Evolutionary conservation across 2,113 vertebrate genomes (phyloP).

Genomic region (Centropristis striata): DNA sequence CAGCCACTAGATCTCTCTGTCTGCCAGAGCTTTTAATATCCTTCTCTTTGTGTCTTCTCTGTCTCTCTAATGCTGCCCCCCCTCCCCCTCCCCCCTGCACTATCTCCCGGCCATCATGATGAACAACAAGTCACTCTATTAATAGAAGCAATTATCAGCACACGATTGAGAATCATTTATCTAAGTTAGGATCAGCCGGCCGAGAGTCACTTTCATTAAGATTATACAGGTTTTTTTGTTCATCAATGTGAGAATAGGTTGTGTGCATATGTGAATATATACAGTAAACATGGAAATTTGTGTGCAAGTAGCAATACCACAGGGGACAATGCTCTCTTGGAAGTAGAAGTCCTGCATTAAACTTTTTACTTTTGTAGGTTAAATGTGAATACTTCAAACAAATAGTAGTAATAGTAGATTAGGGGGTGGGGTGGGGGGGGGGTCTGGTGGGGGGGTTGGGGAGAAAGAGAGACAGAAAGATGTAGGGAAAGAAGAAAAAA

Average conservation of each 20-base stretch:
- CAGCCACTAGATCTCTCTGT: constrained; percentile 37
- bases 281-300: not conserved
- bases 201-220: constrained; percentile 30
- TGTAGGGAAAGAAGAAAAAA: not conserved
- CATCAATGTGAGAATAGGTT: not conserved
- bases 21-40: constrained; percentile 70
- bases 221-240: constrained; percentile 7
- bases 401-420: not conserved
- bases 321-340: not conserved
- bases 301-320: not conserved
- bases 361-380: not conserved
- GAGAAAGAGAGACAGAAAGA: not conserved
- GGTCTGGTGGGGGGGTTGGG: too few species aligned
- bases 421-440: too few species aligned
- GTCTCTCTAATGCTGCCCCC: not conserved
- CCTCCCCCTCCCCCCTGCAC: not conserved
- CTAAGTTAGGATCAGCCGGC: constrained; percentile 36
- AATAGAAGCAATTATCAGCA: constrained; percentile 70
- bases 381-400: not conserved
- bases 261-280: not conserved
- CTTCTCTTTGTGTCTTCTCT: constrained; percentile 35
- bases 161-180: constrained; percentile 49
- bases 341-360: not conserved
- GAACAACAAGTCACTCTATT: constrained; percentile 65
- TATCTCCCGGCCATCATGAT: constrained; percentile 45